Evolutionary conservation across 2,113 vertebrate species (phyloP), one percentile per base, ranked within the genome.

Genomic region (Pagrus major): DNA sequence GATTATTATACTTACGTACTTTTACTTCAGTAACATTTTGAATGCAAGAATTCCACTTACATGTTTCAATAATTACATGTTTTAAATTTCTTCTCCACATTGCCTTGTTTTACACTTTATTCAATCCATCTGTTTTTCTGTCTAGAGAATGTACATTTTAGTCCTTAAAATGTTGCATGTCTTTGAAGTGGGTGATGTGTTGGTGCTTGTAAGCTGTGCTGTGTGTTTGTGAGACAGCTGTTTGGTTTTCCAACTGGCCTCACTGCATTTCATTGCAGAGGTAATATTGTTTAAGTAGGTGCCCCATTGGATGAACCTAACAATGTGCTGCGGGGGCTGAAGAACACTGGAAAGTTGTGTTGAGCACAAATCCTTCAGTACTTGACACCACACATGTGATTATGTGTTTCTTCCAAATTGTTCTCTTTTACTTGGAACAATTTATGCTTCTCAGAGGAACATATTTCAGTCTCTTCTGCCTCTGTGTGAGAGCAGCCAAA

Each of bases 391-490:
- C 60, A 23, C 35, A 11, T 78, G 55, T 7, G 10, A 33, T 52
- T 37, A 39, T 35, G 66, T 23, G 66, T 59, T 27, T 72, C 18
- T 52, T 47, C 23, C 39, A 47, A 66, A 27, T 10, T 41, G 23
- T n/a, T 25, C 15, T 64, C n/a, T 25, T 27, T 29, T 77, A 25
- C 68, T 37, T 21, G 29, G n/a, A 73, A 61, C 18, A 33, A 9
- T 73, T 44, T 25, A 33, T 23, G 27, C 25, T 31, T 76, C 80
- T 9, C 33, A 68, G 29, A 60, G 47, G 27, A 56, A 60, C n/a
- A 25, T 3, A 2, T 72, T 65, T 69, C n/a, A 41, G 46, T 29
- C 39, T 37, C 15, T 35, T 81, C 54, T 42, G 29, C 25, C 23
- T 59, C 46, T 12, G 1, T 68, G 39, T 51, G 31, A 54, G 20